Conservation (phyloP, 53 echinoderm and acorn worm genomes). For the Astropecten irregularis region DNA sequence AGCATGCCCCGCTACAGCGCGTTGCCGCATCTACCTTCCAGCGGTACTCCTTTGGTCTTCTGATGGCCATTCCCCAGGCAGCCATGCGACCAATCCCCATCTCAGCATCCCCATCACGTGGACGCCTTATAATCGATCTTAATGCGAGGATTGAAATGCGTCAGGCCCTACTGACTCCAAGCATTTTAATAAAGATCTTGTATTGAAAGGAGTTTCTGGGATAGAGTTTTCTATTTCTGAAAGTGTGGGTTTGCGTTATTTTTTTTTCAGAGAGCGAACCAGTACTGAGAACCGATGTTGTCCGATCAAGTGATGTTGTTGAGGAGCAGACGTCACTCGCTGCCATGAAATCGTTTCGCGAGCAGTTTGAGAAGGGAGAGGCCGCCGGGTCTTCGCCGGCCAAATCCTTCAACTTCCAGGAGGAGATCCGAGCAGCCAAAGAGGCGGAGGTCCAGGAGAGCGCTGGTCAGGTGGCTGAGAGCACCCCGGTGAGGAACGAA, state of each 20-base stretch:
- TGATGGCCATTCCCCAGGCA: too few species aligned
- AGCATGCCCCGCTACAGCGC: too few species aligned
- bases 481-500: slow-evolving; percentile 71
- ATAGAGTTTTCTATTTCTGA: not conserved
- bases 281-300: slow-evolving; percentile 59
- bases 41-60: too few species aligned
- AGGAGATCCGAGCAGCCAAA: slow-evolving; percentile 39
- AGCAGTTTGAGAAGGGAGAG: slow-evolving; percentile 73
- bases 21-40: too few species aligned
- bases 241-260: not conserved
- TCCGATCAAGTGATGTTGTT: slow-evolving; percentile 45
- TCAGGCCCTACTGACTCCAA: too few species aligned
- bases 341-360: slow-evolving; percentile 67
- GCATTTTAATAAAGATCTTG: too few species aligned
- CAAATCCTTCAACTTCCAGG: slow-evolving; percentile 10
- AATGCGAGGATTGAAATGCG: too few species aligned
- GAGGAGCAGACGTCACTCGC: slow-evolving; percentile 60
- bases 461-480: slow-evolving; percentile 69
- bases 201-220: too few species aligned
- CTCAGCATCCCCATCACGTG: too few species aligned
- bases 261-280: slow-evolving; percentile 70
- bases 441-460: slow-evolving; percentile 33
- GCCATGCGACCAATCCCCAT: too few species aligned
- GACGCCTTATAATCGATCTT: too few species aligned
- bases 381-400: slow-evolving; percentile 12